A percentile compares a stretch with the other conserved stretches of the same genome.
phyloP scores from a whole-genome alignment of 2,797 vertebrate genomes.

The Sparus aurata region DNA sequence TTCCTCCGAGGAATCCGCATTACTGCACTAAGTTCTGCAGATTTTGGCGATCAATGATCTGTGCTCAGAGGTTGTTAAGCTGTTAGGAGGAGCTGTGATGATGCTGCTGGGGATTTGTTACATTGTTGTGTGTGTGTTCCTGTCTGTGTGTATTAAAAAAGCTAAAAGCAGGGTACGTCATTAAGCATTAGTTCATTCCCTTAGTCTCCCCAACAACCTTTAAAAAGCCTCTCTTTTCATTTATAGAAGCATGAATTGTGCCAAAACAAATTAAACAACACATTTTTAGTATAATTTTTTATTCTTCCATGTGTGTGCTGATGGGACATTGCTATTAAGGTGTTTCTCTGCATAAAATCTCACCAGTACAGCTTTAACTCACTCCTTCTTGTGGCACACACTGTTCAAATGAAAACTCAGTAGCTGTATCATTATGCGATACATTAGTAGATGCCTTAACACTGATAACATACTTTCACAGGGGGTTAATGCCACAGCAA shows the following conservation, averaged over 20 bases:
- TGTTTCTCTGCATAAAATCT: not conserved
- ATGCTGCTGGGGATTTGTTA: conserved; percentile 5
- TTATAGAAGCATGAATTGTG: not conserved
- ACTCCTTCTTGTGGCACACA: not conserved
- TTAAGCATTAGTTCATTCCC: conserved; percentile 16
- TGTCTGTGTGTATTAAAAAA: not conserved
- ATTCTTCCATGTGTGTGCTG: not conserved
- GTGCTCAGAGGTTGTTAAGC: conserved; percentile 17
- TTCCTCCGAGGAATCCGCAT: conserved; percentile 28
- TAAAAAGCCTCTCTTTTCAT: not conserved
- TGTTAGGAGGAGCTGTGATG: conserved; percentile 20
- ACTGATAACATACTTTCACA: conserved; percentile 17
- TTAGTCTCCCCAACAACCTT: not conserved
- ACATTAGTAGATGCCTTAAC: not conserved
- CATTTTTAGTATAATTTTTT: not conserved
- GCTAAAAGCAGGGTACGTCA: conserved; percentile 18
- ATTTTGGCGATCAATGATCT: conserved; percentile 25
- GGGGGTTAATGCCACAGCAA: conserved; percentile 11
- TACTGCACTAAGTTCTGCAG: conserved; percentile 29
- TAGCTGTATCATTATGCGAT: not conserved
- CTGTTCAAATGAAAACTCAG: conserved; percentile 19
- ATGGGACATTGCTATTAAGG: not conserved
- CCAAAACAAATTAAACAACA: not conserved
- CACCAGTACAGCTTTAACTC: not conserved
- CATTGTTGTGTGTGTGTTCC: not conserved